Evolutionary conservation across 2,113 vertebrate genomes (phyloP).

Genomic region (Fulica atra): DNA sequence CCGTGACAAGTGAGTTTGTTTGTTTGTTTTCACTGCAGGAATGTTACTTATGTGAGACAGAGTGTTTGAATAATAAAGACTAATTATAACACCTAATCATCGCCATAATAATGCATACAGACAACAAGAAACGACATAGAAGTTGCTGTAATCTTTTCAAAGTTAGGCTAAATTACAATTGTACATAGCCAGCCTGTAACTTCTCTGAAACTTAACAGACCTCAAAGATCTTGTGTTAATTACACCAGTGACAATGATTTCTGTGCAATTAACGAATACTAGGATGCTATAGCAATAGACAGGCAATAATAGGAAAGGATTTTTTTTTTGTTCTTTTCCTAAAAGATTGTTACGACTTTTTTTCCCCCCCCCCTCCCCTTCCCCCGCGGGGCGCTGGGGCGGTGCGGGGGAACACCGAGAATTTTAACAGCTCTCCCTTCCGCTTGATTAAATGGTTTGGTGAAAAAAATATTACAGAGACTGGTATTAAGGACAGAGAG

Average conservation of each 20-base stretch:
- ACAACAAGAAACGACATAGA: slow-evolving; percentile 18
- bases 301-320: neutral
- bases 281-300: neutral
- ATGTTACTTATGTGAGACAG: slow-evolving; percentile 62
- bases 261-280: neutral
- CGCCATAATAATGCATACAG: slow-evolving; percentile 28
- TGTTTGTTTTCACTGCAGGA: slow-evolving; percentile 61
- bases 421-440: slow-evolving; percentile 94
- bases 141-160: slow-evolving; percentile 12
- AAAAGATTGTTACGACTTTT: slow-evolving; percentile 35
- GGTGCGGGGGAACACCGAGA: slow-evolving; percentile 90
- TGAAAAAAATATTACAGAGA: slow-evolving; percentile 70
- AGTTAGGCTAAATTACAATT: neutral
- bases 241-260: neutral
- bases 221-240: neutral
- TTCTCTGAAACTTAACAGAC: slow-evolving; percentile 26
- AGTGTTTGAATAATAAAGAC: slow-evolving; percentile 58
- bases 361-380: neutral
- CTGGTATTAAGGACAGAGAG: slow-evolving; percentile 66
- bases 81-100: slow-evolving; percentile 62
- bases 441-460: slow-evolving; percentile 83
- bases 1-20: slow-evolving; percentile 90
- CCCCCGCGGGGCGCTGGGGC: too few species aligned
- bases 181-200: neutral
- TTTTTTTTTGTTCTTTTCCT: neutral